Percentiles rank a stretch among this genome's conserved stretches.
Conservation (phyloP, 2,888 invertebrate genomes). For the Nymphalis c-album region DNA sequence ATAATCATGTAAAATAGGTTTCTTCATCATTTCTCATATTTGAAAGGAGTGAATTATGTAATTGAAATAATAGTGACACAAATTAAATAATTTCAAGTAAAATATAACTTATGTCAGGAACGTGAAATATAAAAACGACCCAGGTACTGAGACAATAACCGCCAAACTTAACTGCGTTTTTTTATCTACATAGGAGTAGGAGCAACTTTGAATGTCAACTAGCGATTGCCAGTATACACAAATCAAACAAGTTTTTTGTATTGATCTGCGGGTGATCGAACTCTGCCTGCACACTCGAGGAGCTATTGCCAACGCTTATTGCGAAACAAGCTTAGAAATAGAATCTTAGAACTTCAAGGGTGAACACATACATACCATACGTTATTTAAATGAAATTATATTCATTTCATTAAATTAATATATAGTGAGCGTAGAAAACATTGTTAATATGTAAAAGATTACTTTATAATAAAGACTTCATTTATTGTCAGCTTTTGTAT, state of each 20-base stretch:
- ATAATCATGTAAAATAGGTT: too few species aligned
- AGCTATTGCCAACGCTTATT: constrained; percentile 40
- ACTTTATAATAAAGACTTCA: too few species aligned
- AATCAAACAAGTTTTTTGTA: constrained; percentile 47
- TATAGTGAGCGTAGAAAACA: too few species aligned
- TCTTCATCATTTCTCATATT: too few species aligned
- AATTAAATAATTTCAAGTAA: neutral
- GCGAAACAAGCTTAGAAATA: constrained; percentile 41
- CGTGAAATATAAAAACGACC: neutral
- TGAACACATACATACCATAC: constrained; percentile 38
- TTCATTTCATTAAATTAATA: too few species aligned
- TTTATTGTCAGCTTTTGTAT: too few species aligned
- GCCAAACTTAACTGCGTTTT: constrained; percentile 22
- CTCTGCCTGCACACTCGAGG: constrained; percentile 39
- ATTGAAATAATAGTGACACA: too few species aligned
- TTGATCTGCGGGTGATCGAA: constrained; percentile 45
- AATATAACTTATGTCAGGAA: neutral
- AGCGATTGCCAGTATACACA: constrained; percentile 41
- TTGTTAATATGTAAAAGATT: too few species aligned
- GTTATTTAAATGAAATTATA: too few species aligned
- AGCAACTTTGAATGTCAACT: constrained; percentile 38
- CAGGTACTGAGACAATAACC: constrained; percentile 13
- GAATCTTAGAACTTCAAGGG: constrained; percentile 38
- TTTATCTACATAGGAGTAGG: constrained; percentile 26
- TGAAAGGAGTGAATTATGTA: too few species aligned